A percentile compares a stretch with the other conserved stretches of the same genome.
Conservation (phyloP, 2,113 vertebrate genomes). For the Podiceps cristatus region DNA sequence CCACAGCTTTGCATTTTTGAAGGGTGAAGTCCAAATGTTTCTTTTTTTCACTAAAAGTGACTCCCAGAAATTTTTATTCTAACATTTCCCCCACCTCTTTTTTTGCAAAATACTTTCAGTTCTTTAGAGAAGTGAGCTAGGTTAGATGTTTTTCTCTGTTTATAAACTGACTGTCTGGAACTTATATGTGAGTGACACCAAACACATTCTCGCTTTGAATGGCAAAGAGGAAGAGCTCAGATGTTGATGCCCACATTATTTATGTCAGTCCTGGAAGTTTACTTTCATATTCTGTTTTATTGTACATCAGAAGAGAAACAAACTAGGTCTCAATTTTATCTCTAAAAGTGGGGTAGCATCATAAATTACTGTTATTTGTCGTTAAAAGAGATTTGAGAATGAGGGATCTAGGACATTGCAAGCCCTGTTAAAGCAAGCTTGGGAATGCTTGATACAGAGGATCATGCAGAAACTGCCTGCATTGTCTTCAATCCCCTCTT, state of each 20-base stretch:
- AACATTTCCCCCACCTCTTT: neutral
- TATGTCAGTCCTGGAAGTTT: slow-evolving; percentile 31
- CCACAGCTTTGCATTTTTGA: neutral
- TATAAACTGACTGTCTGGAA: neutral
- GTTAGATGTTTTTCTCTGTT: neutral
- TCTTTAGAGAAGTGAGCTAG: neutral
- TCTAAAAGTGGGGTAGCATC: neutral
- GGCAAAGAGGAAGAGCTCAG: slow-evolving; percentile 19
- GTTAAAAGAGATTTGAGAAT: neutral
- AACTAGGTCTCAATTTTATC: slow-evolving; percentile 10
- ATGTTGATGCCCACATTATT: neutral
- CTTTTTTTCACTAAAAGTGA: neutral
- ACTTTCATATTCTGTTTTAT: slow-evolving; percentile 46
- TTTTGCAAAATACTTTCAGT: neutral
- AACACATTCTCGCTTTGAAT: neutral
- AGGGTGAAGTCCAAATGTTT: neutral
- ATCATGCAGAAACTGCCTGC: neutral
- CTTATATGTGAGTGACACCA: neutral
- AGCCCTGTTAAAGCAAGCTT: neutral
- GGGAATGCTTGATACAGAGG: neutral
- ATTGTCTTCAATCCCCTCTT: slow-evolving; percentile 10
- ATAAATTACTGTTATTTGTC: neutral
- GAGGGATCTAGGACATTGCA: neutral
- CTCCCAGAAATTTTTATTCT: neutral
- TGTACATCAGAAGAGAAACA: neutral